Conservation (phyloP, 2,113 vertebrate genomes). For the Colinus virginianus region DNA sequence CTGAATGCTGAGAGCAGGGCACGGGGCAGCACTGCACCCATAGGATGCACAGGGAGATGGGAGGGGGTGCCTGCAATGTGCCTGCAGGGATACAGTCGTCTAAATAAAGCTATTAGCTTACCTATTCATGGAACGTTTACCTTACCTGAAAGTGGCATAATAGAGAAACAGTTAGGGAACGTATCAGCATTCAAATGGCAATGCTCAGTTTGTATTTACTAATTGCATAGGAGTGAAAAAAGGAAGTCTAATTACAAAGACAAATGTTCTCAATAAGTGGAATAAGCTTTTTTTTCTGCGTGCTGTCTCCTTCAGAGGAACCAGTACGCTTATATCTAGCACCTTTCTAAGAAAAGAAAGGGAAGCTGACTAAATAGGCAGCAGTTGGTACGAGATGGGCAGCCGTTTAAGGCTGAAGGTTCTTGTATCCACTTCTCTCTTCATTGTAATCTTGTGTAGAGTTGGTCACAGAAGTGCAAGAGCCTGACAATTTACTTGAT, state of each 20-base stretch:
- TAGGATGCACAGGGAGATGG: accelerated
- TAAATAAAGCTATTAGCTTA: neutral
- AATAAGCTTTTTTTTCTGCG: conserved; percentile 37
- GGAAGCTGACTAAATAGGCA: conserved; percentile 5
- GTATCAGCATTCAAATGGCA: neutral
- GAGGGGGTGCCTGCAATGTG: neutral
- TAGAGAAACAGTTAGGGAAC: neutral
- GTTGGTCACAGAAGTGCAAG: conserved; percentile 14
- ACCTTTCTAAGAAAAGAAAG: neutral
- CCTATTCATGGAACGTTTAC: neutral
- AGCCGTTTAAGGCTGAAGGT: conserved; percentile 36
- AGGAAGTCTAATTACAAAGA: conserved; percentile 31
- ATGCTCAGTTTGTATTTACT: conserved; percentile 52
- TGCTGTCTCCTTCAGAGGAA: conserved; percentile 6
- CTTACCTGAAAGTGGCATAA: neutral
- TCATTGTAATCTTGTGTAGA: neutral
- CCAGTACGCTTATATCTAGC: neutral
- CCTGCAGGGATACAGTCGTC: neutral
- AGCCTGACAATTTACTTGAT: conserved; percentile 61
- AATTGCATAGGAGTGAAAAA: conserved; percentile 19
- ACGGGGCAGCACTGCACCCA: neutral
- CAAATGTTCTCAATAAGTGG: conserved; percentile 35
- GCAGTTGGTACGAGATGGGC: conserved; percentile 49
- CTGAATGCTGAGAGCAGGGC: neutral
- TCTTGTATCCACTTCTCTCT: neutral